Evolutionary conservation across 2,113 vertebrate genomes (phyloP), one percentile per base, ranked within the genome.

Genomic region (Spermophilus dauricus): DNA sequence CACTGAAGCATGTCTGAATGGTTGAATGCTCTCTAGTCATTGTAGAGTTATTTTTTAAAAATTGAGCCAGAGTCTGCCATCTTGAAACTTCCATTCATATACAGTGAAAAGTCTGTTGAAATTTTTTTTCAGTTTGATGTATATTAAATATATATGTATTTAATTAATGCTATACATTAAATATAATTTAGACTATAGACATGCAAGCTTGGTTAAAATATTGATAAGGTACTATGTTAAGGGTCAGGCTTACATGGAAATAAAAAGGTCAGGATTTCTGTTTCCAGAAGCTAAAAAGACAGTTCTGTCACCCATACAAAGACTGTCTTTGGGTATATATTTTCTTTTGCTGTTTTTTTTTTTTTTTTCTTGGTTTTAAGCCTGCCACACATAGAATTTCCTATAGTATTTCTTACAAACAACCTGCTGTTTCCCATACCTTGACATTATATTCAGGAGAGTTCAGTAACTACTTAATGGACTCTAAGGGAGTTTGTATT

Each of bases 341-440:
- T 58, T 32, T 51, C 83, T 67, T 95, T n/a, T 86, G 89, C 80
- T 88, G 65, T 87, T 51, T 89, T 51, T 51, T 51, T 51, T 48
- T 48, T 51, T 51, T 51, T 13, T 83, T 91, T 85, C 45, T 97
- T 92, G 20, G 82, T 96, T 96, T 97, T 84, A 83, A 73, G 39
- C 48, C 69, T 89, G 30, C 51, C 63, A 83, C n/a, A 58, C 18
- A 20, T 84, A 9, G 39, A 78, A 45, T 85, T 88, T 95, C 81
- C 73, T 70, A 0, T 88, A 30, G 14, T 73, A 5, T 78, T 87
- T 84, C 24, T 88, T 94, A 94, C 53, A 67, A 86, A 83, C 48
- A 75, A 58, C 42, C 32, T 92, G 28, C 20, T 78, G 13, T 86
- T 92, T 89, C 51, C 39, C 12, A 10, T 77, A 45, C 24, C 56